Evolutionary conservation across 2,888 invertebrate genomes (phyloP).

Genomic region (Lissocephala sabroskyi): DNA sequence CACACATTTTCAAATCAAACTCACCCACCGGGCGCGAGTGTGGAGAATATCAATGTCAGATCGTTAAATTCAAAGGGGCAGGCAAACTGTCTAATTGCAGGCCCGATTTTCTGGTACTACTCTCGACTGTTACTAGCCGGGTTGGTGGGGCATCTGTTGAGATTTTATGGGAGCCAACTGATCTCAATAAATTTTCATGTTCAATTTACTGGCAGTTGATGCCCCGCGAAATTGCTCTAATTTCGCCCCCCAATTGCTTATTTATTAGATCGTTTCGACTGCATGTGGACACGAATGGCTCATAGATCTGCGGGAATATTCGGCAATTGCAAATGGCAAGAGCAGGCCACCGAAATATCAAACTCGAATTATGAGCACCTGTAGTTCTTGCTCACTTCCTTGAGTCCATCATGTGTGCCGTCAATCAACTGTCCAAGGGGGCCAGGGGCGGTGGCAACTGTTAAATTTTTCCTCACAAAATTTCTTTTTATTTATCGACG

Average conservation of each 20-base stretch:
- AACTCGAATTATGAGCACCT: not conserved
- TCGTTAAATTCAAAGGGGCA: conserved; percentile 38
- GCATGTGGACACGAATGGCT: no score
- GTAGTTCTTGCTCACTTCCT: conserved; percentile 1
- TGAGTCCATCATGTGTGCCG: conserved; percentile 5
- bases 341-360: no score
- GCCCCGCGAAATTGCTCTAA: conserved; percentile 51
- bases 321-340: no score
- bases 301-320: no score
- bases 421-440: not conserved
- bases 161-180: not conserved
- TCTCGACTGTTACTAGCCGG: no score
- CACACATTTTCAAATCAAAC: conserved; percentile 38
- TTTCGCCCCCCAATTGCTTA: conserved; percentile 50
- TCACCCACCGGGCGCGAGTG: conserved; percentile 2
- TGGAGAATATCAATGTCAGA: conserved; percentile 37
- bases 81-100: no score
- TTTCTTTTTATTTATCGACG: conserved; percentile 49
- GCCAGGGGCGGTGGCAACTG: not conserved
- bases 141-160: no score
- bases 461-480: conserved; percentile 9
- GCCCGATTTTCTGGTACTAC: no score
- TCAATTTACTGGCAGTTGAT: conserved; percentile 44
- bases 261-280: conserved; percentile 41
- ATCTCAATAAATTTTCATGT: conserved; percentile 15